Percentiles rank a stretch among this genome's conserved stretches.
These are phyloP conservation scores for Amphipoea oculea DNA, from an alignment of 2,888 invertebrate genomes.

Conservation along the genomic window DNA sequence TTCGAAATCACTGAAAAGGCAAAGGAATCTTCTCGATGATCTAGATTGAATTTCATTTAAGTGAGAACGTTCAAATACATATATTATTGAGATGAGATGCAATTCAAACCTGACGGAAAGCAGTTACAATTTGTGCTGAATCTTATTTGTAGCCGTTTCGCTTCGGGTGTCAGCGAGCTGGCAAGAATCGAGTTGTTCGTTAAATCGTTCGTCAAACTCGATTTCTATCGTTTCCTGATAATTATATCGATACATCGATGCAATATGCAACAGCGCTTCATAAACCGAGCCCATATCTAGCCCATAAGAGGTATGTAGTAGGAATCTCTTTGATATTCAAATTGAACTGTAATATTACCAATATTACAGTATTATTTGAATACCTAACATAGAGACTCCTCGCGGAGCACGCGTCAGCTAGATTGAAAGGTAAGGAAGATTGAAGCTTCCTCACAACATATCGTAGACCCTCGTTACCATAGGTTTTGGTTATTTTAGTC, in stretches of 20 bases:
- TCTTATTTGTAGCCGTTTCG: slow-evolving; percentile 8
- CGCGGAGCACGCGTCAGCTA: background rate
- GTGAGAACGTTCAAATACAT: background rate
- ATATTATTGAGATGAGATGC: slow-evolving; percentile 18
- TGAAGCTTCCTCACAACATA: too few relatives aligned
- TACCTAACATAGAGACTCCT: background rate
- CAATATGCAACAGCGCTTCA: background rate
- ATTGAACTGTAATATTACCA: background rate
- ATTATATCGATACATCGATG: background rate
- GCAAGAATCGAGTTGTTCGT: background rate
- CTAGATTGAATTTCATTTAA: slow-evolving; percentile 25
- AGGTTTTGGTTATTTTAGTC: background rate
- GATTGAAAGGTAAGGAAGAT: background rate
- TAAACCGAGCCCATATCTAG: background rate
- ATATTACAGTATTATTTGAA: background rate
- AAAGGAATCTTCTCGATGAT: background rate
- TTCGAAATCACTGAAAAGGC: background rate
- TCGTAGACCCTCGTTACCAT: too few relatives aligned
- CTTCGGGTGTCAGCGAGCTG: background rate
- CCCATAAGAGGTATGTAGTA: background rate
- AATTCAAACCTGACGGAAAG: slow-evolving; percentile 16
- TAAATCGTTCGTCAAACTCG: background rate
- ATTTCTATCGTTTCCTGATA: background rate
- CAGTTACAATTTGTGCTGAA: slow-evolving; percentile 17
- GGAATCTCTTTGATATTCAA: background rate